These are phyloP conservation scores for Merodon equestris DNA, from an alignment of 2,888 invertebrate genomes.

Conservation along the genomic window DNA sequence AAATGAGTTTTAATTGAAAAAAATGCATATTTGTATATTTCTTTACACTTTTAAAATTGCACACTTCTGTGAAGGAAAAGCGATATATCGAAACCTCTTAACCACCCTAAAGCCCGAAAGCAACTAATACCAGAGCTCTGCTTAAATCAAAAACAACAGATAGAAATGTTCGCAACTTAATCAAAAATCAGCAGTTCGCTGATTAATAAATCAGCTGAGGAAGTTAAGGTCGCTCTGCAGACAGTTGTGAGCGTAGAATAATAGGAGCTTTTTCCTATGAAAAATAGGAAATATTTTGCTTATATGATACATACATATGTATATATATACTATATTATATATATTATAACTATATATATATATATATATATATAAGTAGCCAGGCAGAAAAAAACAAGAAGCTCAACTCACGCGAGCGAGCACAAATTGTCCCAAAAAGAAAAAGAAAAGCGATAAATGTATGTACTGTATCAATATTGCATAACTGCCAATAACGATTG, in stretches of 20 bases:
- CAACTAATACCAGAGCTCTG: conserved; percentile 51
- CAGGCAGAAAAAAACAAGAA: not conserved
- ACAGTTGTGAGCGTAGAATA: not conserved
- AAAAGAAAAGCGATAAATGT: too few species aligned
- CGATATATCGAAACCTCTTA: conserved; percentile 44
- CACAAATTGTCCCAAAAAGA: too few species aligned
- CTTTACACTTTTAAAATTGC: too few species aligned
- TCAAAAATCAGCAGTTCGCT: conserved; percentile 64
- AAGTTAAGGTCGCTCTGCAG: conserved; percentile 51
- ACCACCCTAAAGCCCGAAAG: conserved; percentile 58
- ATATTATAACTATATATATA: not conserved
- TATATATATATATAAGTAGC: not conserved
- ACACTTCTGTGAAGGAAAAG: too few species aligned
- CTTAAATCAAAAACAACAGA: conserved; percentile 49
- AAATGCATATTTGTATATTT: too few species aligned
- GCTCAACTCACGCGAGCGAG: too few species aligned
- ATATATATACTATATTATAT: not conserved
- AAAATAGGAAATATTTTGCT: too few species aligned
- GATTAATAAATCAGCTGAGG: conserved; percentile 65
- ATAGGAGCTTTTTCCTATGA: too few species aligned
- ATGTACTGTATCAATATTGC: too few species aligned
- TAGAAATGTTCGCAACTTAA: conserved; percentile 54
- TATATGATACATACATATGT: not conserved
- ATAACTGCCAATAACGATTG: too few species aligned
- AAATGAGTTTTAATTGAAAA: too few species aligned